A percentile compares a stretch with the other conserved stretches of the same genome.
phyloP scores from a whole-genome alignment of 2,113 vertebrate species.

The Brachyhypopomus occidentalis region DNA sequence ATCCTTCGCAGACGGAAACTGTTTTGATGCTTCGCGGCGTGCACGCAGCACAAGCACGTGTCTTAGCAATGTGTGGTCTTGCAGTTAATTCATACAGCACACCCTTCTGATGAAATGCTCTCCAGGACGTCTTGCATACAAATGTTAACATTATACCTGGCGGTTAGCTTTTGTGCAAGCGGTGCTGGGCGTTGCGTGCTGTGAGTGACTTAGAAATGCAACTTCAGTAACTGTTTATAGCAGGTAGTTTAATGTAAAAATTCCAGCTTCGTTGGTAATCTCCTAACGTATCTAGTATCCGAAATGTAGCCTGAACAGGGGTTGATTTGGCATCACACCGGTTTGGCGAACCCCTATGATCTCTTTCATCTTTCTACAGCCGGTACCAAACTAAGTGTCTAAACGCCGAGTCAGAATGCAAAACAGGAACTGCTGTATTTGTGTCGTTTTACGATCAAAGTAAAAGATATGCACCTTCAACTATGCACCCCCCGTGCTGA shows the following conservation, averaged over 20 bases:
- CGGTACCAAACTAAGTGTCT: not conserved
- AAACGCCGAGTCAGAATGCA: not conserved
- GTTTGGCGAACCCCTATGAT: not conserved
- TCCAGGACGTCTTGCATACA: not conserved
- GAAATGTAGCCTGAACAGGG: not conserved
- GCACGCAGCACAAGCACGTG: constrained; percentile 7
- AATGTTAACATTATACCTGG: not conserved
- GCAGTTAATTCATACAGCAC: not conserved
- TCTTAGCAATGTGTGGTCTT: constrained; percentile 17
- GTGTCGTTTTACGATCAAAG: not conserved
- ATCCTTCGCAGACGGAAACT: not conserved
- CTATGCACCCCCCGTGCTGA: not conserved
- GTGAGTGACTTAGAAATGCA: not conserved
- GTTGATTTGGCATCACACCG: not conserved
- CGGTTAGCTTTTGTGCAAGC: not conserved
- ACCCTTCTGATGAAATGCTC: not conserved
- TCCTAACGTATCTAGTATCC: not conserved
- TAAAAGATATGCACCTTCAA: no score
- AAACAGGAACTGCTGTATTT: not conserved
- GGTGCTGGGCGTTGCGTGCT: not conserved
- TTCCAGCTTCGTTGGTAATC: not conserved
- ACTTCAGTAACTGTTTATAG: not conserved
- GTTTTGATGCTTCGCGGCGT: constrained; percentile 1
- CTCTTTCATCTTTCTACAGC: not conserved
- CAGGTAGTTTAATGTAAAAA: not conserved